Percentiles rank a stretch among this genome's conserved stretches.
Evolutionary conservation across 2,888 invertebrate genomes (phyloP).

Genomic region (Lasioglossum oenotherae): DNA sequence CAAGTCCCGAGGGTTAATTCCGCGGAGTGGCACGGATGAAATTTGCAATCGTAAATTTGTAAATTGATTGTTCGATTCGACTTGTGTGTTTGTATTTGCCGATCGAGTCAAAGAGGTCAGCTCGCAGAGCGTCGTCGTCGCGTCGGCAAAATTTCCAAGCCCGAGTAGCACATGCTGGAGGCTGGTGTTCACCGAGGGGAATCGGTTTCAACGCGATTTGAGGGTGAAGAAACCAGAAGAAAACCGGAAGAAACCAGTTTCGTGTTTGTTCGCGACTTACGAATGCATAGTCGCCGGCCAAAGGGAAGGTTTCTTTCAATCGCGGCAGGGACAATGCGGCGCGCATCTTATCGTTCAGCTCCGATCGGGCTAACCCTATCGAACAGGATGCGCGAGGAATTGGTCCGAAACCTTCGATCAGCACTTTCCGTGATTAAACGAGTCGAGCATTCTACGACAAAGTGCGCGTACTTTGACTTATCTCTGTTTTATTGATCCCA

Average conservation of each 20-base stretch:
- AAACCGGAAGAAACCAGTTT: conserved; percentile 7
- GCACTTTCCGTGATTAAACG: conserved; percentile 63
- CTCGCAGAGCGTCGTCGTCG: background rate
- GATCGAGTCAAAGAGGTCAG: background rate
- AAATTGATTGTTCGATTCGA: background rate
- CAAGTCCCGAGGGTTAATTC: background rate
- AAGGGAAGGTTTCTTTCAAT: conserved; percentile 28
- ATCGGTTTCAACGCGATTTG: background rate
- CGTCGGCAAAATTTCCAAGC: conserved; percentile 6
- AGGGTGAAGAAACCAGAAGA: too few relatives aligned
- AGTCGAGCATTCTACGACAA: conserved; percentile 37
- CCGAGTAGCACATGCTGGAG: background rate
- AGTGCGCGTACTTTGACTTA: conserved; percentile 33
- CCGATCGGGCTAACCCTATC: conserved; percentile 38
- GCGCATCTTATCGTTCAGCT: conserved; percentile 40
- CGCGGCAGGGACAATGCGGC: conserved; percentile 20
- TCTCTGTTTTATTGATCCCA: conserved; percentile 34
- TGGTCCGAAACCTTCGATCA: conserved; percentile 43
- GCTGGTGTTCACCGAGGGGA: background rate
- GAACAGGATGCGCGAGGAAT: conserved; percentile 36
- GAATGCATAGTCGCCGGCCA: background rate
- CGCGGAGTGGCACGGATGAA: background rate
- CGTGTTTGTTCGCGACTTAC: background rate
- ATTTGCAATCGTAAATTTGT: background rate
- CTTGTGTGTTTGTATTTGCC: background rate